A percentile compares a stretch with the other conserved stretches of the same genome.
phyloP scores from a whole-genome alignment of 1,140 invertebrate species.

The Nylanderia fulva region DNA sequence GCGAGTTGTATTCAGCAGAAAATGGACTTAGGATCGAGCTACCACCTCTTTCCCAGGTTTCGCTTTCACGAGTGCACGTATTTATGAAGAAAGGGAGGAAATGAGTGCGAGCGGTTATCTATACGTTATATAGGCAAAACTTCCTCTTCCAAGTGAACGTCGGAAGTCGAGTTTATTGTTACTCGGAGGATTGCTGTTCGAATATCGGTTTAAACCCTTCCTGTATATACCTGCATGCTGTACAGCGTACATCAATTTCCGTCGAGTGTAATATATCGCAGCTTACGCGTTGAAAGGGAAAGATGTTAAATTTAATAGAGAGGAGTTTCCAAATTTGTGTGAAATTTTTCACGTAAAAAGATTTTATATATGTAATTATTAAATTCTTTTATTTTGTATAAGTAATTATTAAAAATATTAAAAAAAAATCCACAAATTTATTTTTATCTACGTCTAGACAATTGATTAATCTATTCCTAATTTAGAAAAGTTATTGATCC shows the following conservation, averaged over 20 bases:
- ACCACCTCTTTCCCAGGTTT: slow-evolving; percentile 46
- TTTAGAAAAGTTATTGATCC: neutral
- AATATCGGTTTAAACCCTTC: slow-evolving; percentile 25
- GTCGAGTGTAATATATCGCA: neutral
- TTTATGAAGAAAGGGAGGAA: slow-evolving; percentile 66
- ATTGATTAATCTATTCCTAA: neutral
- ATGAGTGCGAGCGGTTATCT: slow-evolving; percentile 32
- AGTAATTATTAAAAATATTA: too few relatives aligned
- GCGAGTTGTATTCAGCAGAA: slow-evolving; percentile 76
- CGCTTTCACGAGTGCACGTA: slow-evolving; percentile 50
- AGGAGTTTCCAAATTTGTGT: neutral
- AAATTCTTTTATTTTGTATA: neutral
- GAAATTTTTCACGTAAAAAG: too few relatives aligned
- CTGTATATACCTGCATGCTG: neutral
- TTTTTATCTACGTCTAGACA: neutral
- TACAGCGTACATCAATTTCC: neutral
- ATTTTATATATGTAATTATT: too few relatives aligned
- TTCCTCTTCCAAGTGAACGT: neutral
- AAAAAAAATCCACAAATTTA: neutral
- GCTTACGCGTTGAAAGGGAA: neutral
- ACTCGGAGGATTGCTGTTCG: neutral
- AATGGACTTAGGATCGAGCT: slow-evolving; percentile 71
- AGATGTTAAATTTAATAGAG: neutral
- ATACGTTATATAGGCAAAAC: neutral
- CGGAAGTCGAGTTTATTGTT: slow-evolving; percentile 15